Evolutionary conservation across 1,140 invertebrate species (phyloP).

Genomic region (Drosophila suzukii): DNA sequence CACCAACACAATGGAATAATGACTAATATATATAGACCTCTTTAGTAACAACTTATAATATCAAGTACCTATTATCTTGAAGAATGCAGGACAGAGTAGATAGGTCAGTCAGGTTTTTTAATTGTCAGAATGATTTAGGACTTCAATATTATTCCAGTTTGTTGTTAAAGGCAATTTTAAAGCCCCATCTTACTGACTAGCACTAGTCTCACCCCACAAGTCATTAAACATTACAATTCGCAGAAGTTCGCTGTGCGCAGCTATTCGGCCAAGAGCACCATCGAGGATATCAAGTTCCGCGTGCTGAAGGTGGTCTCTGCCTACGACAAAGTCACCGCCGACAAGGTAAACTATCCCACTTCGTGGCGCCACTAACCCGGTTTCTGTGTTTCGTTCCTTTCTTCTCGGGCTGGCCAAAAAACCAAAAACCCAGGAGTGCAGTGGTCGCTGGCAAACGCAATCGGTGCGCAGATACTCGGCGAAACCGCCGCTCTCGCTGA

Average conservation of each 20-base stretch:
- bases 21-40: too few species aligned
- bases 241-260: conserved; percentile 57
- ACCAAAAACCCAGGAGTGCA: conserved; percentile 54
- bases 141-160: too few species aligned
- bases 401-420: conserved; percentile 35
- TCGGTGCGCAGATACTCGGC: conserved; percentile 88
- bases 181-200: too few species aligned
- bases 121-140: too few species aligned
- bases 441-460: conserved; percentile 80
- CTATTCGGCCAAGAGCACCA: conserved; percentile 79
- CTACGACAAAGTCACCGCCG: conserved; percentile 91
- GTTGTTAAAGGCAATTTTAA: too few species aligned
- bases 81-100: too few species aligned
- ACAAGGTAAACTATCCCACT: conserved; percentile 89
- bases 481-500: conserved; percentile 90
- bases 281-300: conserved; percentile 88
- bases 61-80: too few species aligned
- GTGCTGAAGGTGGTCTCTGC: conserved; percentile 91
- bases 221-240: conserved; percentile 14
- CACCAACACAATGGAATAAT: too few species aligned
- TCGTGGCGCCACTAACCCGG: conserved; percentile 69
- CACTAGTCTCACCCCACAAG: too few species aligned
- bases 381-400: conserved; percentile 64
- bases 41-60: too few species aligned
- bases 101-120: too few species aligned